Base-by-base conservation (phyloP, 2,797 vertebrate species). In the Arrhamphus sclerolepis region DNA sequence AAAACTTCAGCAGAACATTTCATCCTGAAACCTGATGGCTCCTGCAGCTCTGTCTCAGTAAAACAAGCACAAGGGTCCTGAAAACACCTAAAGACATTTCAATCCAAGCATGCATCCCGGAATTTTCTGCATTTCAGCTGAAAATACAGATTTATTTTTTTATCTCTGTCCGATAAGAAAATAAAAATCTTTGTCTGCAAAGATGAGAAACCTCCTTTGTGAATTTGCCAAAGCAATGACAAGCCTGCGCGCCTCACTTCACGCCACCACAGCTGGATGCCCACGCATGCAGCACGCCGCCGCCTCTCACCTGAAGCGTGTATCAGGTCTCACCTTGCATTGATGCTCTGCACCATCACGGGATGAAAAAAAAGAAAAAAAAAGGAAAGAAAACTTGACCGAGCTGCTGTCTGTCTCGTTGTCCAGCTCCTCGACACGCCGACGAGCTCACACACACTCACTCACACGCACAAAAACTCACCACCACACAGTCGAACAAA, bases 401-500 rank as follows among this genome's bases (percentile, higher is more conserved):
- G 13, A 49, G 52, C 67, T n/a, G 67, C 56, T 0, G 62, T 4
- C 26, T 4, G 20, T n/a, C 7, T n/a, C 39, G 10, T 48, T 14
- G 39, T 11, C 40, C 49, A 17, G 60, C 72, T 70, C 17, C 48
- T 22, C 39, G 0, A 31, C 63, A 70, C 49, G 52, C 68, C 38
- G 39, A 54, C 53, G 24, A 1, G 21, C 61, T 41, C 52, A n/a
- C 18, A 62, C 38, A 2, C 60, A 38, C 39, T n/a, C n/a, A 42
- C 26, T 49, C 7, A n/a, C 22, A 42, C 60, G 48, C 46, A 43
- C 66, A 56, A 53, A 44, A 20, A 51, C 71, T 56, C 6, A 6
- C 24, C 24, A 47, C 50, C 62, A 66, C 62, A 14, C 55, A 84
- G 56, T 70, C 82, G 82, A 85, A 92, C 91, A 92, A 92, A 91